These are phyloP conservation scores for Carlito syrichta DNA, from an alignment of 2,113 vertebrate species.

Conservation along the genomic window DNA sequence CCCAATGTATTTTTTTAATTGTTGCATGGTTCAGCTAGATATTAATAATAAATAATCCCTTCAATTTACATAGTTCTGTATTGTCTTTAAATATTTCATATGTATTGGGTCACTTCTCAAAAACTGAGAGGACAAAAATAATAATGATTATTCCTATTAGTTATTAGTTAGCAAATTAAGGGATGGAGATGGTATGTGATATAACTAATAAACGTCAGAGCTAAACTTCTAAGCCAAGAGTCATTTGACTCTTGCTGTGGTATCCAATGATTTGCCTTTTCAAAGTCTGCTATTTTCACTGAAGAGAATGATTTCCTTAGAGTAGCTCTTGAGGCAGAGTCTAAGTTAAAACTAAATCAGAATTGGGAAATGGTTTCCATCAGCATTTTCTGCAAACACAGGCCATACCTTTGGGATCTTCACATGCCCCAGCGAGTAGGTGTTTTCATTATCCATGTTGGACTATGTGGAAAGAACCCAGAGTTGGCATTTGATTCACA, in stretches of 20 bases:
- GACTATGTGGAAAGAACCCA: background rate
- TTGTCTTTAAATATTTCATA: background rate
- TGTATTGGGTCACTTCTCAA: background rate
- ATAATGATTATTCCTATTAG: background rate
- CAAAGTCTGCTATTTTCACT: background rate
- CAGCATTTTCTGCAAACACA: constrained; percentile 15
- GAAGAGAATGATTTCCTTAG: background rate
- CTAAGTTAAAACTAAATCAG: constrained; percentile 17
- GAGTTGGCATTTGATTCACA: background rate
- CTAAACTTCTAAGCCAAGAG: background rate
- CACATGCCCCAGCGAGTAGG: background rate
- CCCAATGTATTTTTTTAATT: background rate
- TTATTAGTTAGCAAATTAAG: background rate
- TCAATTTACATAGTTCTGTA: background rate
- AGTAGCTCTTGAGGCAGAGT: background rate
- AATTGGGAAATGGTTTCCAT: background rate
- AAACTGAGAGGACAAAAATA: background rate
- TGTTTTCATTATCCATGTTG: constrained; percentile 15
- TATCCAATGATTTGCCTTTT: background rate
- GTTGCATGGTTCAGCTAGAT: background rate
- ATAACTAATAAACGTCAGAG: background rate
- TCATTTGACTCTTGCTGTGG: background rate
- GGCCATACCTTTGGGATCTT: background rate
- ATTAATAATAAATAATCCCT: background rate
- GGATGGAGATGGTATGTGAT: background rate